Evolutionary conservation across 2,797 vertebrate genomes (phyloP), one percentile per base, ranked within the genome.

Genomic region (Hyperoplus immaculatus): DNA sequence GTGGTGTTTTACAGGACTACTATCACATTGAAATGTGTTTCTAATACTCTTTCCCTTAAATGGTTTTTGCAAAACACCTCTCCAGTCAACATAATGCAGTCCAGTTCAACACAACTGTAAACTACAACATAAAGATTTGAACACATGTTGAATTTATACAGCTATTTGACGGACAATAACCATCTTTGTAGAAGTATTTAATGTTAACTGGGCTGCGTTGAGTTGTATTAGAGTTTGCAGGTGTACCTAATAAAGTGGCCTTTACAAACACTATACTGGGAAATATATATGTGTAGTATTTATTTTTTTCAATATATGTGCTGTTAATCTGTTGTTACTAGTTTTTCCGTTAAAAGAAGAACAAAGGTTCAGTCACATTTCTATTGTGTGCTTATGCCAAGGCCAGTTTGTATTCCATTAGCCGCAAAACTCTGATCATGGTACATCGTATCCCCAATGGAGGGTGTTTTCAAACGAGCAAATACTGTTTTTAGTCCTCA

Each of bases 391-490:
- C 46, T 70, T 63, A 1, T 46, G 46, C 41, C 39, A 18, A 8
- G n/a, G 12, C 36, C 58, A 36, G 18, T 18, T 64, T 53, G 39
- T 45, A 58, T 65, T 71, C 36, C 56, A 14, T 50, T 18, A n/a
- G 2, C 58, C n/a, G 46, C 42, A 42, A n/a, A 54, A 55, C 56
- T 38, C 6, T 66, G 42, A 61, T 55, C 41, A 42, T n/a, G 42
- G 42, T 49, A 55, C 49, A 21, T n/a, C 54, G 41, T 65, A 59
- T 71, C 18, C 68, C 47, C 49, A 66, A 15, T 46, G 29, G 64
- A 38, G 29, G 1, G 10, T 29, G 50, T 41, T 58, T 53, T 38
- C 11, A 51, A 41, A 45, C 4, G 2, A 7, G 1, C 12, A n/a
- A 7, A 14, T 8, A 9, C 4, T 55, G 9, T 41, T 0, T 55